Conservation (phyloP, 2,888 invertebrate genomes). For the Balanococcus diminutus region DNA sequence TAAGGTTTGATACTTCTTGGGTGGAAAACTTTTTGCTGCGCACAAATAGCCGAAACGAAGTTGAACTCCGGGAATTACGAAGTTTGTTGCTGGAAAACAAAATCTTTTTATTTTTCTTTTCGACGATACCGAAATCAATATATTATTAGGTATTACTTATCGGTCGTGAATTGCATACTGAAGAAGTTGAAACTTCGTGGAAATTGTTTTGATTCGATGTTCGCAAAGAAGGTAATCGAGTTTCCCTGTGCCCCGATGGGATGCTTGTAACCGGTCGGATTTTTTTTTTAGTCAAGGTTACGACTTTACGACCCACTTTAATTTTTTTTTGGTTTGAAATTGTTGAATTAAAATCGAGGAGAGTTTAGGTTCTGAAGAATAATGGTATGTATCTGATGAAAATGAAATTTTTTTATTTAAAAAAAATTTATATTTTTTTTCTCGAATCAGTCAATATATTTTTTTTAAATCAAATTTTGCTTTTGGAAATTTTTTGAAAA, state of each 20-base stretch:
- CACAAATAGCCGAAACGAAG: slow-evolving; percentile 22
- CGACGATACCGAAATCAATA: slow-evolving; percentile 21
- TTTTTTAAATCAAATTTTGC: no score
- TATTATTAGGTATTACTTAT: slow-evolving; percentile 33
- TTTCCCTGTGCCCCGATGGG: neutral
- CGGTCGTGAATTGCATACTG: slow-evolving; percentile 9
- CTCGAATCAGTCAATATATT: no score
- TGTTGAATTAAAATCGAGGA: no score
- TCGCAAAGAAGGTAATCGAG: neutral
- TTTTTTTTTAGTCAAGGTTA: no score
- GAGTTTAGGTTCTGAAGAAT: no score
- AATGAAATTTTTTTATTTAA: no score
- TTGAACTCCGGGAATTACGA: slow-evolving; percentile 4
- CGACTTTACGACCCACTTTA: no score
- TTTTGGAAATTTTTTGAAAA: no score
- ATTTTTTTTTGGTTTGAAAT: no score
- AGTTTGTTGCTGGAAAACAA: neutral
- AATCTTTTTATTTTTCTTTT: slow-evolving; percentile 34
- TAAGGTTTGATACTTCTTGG: slow-evolving; percentile 14
- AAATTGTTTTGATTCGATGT: neutral
- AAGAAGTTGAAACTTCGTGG: neutral
- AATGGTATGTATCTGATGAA: no score
- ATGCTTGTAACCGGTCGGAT: no score
- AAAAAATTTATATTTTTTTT: no score
- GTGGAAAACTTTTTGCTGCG: neutral